Conservation (phyloP, 1,140 invertebrate genomes). For the Drosophila bocqueti region DNA sequence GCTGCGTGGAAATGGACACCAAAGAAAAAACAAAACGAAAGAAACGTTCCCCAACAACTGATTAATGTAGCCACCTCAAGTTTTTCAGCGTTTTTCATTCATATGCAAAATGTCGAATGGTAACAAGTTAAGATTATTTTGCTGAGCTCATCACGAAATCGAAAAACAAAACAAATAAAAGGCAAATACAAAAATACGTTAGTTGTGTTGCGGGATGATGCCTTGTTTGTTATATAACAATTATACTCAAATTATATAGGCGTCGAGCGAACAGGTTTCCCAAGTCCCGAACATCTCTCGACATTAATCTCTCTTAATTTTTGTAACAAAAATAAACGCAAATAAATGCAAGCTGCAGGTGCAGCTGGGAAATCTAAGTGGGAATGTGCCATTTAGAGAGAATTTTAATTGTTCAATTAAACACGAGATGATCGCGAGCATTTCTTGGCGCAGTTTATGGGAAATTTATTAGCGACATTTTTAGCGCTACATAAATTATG, state of each 20-base stretch:
- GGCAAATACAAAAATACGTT: slow-evolving; percentile 8
- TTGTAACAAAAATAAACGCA: slow-evolving; percentile 34
- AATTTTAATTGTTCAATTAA: slow-evolving; percentile 37
- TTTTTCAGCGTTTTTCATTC: slow-evolving; percentile 70
- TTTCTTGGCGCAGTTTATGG: slow-evolving; percentile 14
- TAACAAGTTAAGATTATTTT: slow-evolving; percentile 48
- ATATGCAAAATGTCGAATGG: slow-evolving; percentile 70
- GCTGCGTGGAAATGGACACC: slow-evolving; percentile 54
- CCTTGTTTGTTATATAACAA: slow-evolving; percentile 61
- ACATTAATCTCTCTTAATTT: background rate
- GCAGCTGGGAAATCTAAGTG: slow-evolving; percentile 6
- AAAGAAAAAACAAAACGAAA: slow-evolving; percentile 25
- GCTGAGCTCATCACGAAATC: slow-evolving; percentile 75
- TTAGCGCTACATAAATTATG: slow-evolving; percentile 39
- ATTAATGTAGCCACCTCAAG: slow-evolving; percentile 67
- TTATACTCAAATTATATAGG: slow-evolving; percentile 52
- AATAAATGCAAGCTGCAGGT: slow-evolving; percentile 44
- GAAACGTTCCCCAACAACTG: slow-evolving; percentile 49
- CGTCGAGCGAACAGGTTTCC: slow-evolving; percentile 45
- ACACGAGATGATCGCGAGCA: slow-evolving; percentile 18
- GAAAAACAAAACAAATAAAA: slow-evolving; percentile 13
- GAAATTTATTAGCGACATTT: slow-evolving; percentile 3
- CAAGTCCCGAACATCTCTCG: slow-evolving; percentile 11
- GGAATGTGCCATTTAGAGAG: background rate
- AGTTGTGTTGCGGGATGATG: slow-evolving; percentile 25